phyloP scores from a whole-genome alignment of 2,113 vertebrate species.

The Ceyx margarethae region DNA sequence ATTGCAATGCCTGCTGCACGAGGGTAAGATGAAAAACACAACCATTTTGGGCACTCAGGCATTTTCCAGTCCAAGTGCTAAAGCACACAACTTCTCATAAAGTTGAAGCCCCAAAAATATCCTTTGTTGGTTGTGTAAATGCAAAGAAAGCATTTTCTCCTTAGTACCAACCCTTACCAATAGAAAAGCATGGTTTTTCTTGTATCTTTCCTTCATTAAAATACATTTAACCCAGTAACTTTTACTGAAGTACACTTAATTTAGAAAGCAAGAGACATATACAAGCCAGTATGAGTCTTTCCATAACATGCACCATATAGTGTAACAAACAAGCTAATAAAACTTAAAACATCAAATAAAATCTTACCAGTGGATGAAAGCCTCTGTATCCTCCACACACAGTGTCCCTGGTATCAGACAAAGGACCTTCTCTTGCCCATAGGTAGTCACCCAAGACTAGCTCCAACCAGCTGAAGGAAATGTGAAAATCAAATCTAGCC shows the following conservation, averaged over 20 bases:
- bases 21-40: background rate
- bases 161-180: background rate
- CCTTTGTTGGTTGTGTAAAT: background rate
- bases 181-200: background rate
- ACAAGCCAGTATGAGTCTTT: background rate
- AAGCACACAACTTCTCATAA: background rate
- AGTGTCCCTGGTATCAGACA: background rate
- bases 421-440: background rate
- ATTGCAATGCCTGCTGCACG: background rate
- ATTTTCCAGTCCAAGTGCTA: background rate
- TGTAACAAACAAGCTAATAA: background rate
- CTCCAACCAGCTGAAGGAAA: background rate
- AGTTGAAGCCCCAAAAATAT: fast-evolving
- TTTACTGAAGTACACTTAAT: background rate
- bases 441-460: background rate
- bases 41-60: background rate
- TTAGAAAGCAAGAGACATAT: background rate
- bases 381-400: background rate
- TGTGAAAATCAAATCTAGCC: background rate
- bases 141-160: background rate
- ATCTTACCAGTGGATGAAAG: background rate
- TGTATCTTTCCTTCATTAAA: background rate
- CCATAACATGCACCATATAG: fast-evolving
- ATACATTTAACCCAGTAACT: background rate
- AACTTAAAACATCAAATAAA: fast-evolving